phyloP scores from a whole-genome alignment of 2,113 vertebrate species.

The Leucoraja erinaceus region DNA sequence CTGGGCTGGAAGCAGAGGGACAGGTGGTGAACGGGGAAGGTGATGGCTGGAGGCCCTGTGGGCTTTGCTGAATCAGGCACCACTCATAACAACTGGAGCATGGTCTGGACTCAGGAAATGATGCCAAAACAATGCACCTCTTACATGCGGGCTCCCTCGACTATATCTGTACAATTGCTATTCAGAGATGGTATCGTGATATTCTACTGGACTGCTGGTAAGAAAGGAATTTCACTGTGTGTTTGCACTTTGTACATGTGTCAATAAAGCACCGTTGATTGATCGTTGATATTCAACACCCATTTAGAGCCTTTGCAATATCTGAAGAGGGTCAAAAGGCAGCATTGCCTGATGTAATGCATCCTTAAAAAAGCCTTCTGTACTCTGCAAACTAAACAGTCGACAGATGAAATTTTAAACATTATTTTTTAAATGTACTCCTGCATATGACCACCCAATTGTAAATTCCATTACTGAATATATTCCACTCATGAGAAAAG shows the following conservation, averaged over 20 bases:
- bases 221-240: too few species aligned
- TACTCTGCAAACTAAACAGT: background rate
- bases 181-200: too few species aligned
- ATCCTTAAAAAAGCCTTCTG: background rate
- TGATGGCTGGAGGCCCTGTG: too few species aligned
- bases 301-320: background rate
- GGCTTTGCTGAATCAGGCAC: too few species aligned
- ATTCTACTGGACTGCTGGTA: too few species aligned
- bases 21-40: background rate
- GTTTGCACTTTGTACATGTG: too few species aligned
- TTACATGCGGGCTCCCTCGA: too few species aligned
- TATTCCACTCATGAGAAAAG: background rate
- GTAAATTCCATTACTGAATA: slow-evolving; percentile 16
- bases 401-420: background rate
- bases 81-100: too few species aligned
- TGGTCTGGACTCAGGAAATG: too few species aligned
- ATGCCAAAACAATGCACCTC: too few species aligned
- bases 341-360: background rate
- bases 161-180: too few species aligned
- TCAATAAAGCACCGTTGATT: too few species aligned
- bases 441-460: slow-evolving; percentile 1
- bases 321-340: background rate
- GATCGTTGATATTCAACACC: background rate
- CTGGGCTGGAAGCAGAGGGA: background rate
- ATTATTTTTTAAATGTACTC: slow-evolving; percentile 16